These are phyloP conservation scores for Ricordea florida DNA, from an alignment of 92 coral and sea anemone genomes.

Conservation along the genomic window DNA sequence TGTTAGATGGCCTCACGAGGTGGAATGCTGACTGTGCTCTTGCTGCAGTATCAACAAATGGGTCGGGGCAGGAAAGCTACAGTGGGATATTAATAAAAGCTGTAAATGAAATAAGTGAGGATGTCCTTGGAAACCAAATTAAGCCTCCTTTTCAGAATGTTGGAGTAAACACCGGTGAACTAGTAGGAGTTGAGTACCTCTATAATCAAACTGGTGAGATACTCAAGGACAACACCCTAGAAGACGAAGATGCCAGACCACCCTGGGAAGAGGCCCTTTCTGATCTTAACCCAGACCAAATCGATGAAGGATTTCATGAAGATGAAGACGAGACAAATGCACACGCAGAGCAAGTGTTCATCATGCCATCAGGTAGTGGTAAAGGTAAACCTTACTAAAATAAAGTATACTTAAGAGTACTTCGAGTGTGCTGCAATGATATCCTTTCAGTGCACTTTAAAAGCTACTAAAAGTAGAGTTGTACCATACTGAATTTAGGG, in stretches of 20 bases:
- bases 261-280: constrained; percentile 13
- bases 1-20: constrained; percentile 49
- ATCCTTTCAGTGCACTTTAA: no score
- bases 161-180: constrained; percentile 55
- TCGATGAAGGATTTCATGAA: constrained; percentile 60
- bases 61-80: constrained; percentile 23
- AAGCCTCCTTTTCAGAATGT: constrained; percentile 5
- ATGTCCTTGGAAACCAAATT: constrained; percentile 30
- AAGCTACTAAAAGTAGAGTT: no score
- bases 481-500: no score
- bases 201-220: neutral
- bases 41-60: constrained; percentile 4
- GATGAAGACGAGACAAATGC: constrained; percentile 43
- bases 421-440: no score
- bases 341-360: constrained; percentile 12
- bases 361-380: neutral
- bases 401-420: no score
- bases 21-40: constrained; percentile 64
- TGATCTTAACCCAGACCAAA: constrained; percentile 32
- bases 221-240: neutral
- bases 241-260: neutral
- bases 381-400: no score
- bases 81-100: constrained; percentile 20
- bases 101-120: constrained; percentile 39
- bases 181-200: constrained; percentile 55